A percentile compares a stretch with the other conserved stretches of the same genome.
Evolutionary conservation across 2,113 vertebrate genomes (phyloP).

Genomic region (Tachysurus fulvidraco): DNA sequence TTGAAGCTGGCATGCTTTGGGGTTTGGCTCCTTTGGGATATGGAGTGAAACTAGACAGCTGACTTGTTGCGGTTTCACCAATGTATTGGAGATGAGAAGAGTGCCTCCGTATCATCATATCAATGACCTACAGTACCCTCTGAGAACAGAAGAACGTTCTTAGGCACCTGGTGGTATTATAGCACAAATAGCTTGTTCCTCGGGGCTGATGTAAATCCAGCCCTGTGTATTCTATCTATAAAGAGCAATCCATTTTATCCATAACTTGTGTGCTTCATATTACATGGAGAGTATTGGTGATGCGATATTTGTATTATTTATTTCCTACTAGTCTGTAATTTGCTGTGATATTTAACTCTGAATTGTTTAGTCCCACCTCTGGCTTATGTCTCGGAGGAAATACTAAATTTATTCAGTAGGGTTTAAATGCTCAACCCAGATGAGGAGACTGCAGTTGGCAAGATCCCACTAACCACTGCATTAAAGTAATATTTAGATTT

Average conservation of each 20-base stretch:
- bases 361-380: not conserved
- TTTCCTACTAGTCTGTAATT: conserved; percentile 22
- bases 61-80: conserved; percentile 8
- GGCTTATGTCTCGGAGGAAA: not conserved
- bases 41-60: conserved; percentile 33
- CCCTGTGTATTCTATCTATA: conserved; percentile 35
- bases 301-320: conserved; percentile 24
- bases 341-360: not conserved
- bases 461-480: not conserved
- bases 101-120: conserved; percentile 57
- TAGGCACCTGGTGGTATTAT: conserved; percentile 28
- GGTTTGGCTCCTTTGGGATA: not conserved
- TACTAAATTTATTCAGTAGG: not conserved
- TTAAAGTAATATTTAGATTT: not conserved
- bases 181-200: not conserved
- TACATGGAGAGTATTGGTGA: conserved; percentile 29
- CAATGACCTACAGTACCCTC: not conserved
- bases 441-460: not conserved
- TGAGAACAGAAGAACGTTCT: conserved; percentile 16
- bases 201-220: not conserved
- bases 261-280: conserved; percentile 15
- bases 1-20: conserved; percentile 53
- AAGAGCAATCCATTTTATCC: not conserved
- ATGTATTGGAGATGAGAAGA: conserved; percentile 51
- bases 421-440: not conserved